These are phyloP conservation scores for Drosophila erecta DNA, from an alignment of 1,140 invertebrate species.

Conservation along the genomic window DNA sequence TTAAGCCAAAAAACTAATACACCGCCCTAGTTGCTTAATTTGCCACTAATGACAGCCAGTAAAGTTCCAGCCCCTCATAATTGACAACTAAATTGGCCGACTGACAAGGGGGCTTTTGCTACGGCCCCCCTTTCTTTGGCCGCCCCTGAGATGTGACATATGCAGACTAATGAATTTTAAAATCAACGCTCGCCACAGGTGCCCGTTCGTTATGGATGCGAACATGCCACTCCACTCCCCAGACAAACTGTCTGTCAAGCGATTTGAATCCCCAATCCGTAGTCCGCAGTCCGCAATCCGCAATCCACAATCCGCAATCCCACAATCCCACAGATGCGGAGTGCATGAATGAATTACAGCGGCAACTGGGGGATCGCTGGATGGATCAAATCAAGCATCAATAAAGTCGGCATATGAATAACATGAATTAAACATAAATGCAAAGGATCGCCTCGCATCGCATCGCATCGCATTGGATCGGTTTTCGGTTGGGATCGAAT, in stretches of 20 bases:
- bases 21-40: slow-evolving; percentile 55
- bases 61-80: slow-evolving; percentile 51
- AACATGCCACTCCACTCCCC: slow-evolving; percentile 31
- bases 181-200: slow-evolving; percentile 83
- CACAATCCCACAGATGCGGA: slow-evolving; percentile 18
- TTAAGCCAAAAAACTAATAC: slow-evolving; percentile 8
- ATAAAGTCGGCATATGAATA: slow-evolving; percentile 82
- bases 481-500: not conserved
- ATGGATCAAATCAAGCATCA: slow-evolving; percentile 79
- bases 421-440: slow-evolving; percentile 84
- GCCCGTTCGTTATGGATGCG: slow-evolving; percentile 40
- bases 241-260: slow-evolving; percentile 82
- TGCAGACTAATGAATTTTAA: slow-evolving; percentile 85
- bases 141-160: slow-evolving; percentile 69
- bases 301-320: slow-evolving; percentile 55
- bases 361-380: slow-evolving; percentile 31
- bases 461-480: slow-evolving; percentile 6
- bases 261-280: slow-evolving; percentile 37
- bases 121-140: not conserved
- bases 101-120: slow-evolving; percentile 50
- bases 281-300: slow-evolving; percentile 22
- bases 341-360: slow-evolving; percentile 82
- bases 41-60: slow-evolving; percentile 48
- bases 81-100: slow-evolving; percentile 79
- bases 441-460: slow-evolving; percentile 41